Evolutionary conservation across 2,888 invertebrate species (phyloP), one percentile per base, ranked within the genome.

Genomic region (Acanthococcus lagerstroemiae): DNA sequence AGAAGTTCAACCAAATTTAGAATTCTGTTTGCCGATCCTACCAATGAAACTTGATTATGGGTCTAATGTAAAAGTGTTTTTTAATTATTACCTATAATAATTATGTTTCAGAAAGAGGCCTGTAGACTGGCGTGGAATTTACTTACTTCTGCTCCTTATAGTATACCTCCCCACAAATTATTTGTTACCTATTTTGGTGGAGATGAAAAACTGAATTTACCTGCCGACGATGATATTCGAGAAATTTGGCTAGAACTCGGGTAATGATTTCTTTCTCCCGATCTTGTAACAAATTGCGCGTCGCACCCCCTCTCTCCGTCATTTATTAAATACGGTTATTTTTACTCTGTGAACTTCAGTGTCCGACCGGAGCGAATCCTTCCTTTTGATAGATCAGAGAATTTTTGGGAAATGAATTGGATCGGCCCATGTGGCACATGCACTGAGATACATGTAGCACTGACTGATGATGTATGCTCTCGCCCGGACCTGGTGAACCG

Each of bases 331-430:
- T n/a, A n/a, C n/a, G 12, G 2, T 37, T 15, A 37, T n/a, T 3
- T n/a, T 37, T 37, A 2, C 37, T 15, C n/a, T 37, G n/a, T 37
- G 2, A 37, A n/a, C n/a, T 37, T n/a, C 74, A 89, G 94, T 0
- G 82, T 95, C 21, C 79, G 84, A 52, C 76, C 80, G 3, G 81
- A 84, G 63, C 82, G 85, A 68, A 82, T 96, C 61, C 76, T 91
- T 66, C 86, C 88, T 0, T 88, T 87, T 75, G 88, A 86, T 4
- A 78, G 82, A 46, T 80, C 80, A 68, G 92, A 95, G 65, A 97
- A 97, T 77, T 96, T 97, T 77, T 97, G 96, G 96, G 95, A 95
- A 80, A 96, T 97, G 96, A 95, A 93, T 0, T 73, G 80, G 1
- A 83, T 83, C 0, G 96, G 96, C 0, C 96, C 96, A 0, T 96